Evolutionary conservation across 2,113 vertebrate genomes (phyloP), one percentile per base, ranked within the genome.

Genomic region (Daphoenositta chrysoptera): DNA sequence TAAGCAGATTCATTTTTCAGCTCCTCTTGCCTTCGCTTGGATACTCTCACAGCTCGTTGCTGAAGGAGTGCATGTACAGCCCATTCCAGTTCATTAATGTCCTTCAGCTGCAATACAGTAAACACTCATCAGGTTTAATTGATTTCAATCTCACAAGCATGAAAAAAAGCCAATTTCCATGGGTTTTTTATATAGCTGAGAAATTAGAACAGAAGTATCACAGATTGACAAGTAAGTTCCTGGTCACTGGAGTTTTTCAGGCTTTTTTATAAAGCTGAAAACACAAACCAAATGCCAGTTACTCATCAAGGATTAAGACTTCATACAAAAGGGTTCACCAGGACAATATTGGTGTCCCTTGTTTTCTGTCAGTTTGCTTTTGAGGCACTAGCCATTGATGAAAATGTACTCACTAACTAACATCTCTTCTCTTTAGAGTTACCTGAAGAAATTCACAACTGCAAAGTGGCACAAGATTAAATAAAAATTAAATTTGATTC

Each of bases 11-110:
- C 98, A 51, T 91, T 96, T 86, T 97, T 98, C 81, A 98, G 95
- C 35, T 98, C 98, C 42, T 98, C 98, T 94, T 97, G 98, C 96
- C 99, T 99, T 89, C 97, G 97, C 76, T 97, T 97, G 23, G 97
- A 64, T 87, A 98, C 77, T 12, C 24, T 95, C 94, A 96, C 77
- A 10, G 98, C 98, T 90, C 92, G 98, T 61, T 98, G 98, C 64
- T 98, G 98, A 92, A 98, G 97, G 45, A 99, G 96, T 39, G 83
- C 40, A 56, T 98, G 98, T 83, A 98, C 92, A 71, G 99, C 98
- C 96, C 98, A 71, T 48, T 99, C 99, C 58, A 99, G 75, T 6
- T 98, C 97, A 93, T 99, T 98, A 60, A 99, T 98, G 84, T 57
- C 95, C 77, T 97, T 70, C 92, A 99, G 95, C 99, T 99, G 97